These are phyloP conservation scores for Epinephelus fuscoguttatus DNA, from an alignment of 2,113 vertebrate genomes.

Conservation along the genomic window DNA sequence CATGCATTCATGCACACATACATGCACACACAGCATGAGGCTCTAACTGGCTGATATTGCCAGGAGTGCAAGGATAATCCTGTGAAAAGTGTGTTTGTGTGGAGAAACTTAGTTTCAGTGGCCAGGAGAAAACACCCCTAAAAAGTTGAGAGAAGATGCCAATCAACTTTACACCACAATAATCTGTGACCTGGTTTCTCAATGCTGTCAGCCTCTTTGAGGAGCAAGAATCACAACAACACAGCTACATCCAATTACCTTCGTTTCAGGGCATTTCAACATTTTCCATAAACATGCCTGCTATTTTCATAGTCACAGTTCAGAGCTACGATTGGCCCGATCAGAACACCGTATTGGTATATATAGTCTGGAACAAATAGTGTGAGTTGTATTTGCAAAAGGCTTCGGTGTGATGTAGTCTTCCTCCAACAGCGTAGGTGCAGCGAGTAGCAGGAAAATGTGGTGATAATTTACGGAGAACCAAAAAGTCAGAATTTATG, in stretches of 20 bases:
- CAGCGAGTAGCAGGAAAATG: constrained; percentile 27
- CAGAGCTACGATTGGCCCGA: constrained; percentile 13
- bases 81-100: constrained; percentile 57
- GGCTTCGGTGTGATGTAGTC: constrained; percentile 11
- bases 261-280: constrained; percentile 37
- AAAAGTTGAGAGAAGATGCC: constrained; percentile 56
- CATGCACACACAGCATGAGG: constrained; percentile 6
- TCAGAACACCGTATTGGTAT: background rate
- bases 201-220: constrained; percentile 36
- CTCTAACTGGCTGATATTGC: constrained; percentile 54
- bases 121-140: constrained; percentile 53
- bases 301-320: constrained; percentile 45
- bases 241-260: constrained; percentile 63
- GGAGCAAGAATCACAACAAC: constrained; percentile 53
- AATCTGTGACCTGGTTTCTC: constrained; percentile 67
- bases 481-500: constrained; percentile 49
- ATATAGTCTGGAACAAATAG: constrained; percentile 19
- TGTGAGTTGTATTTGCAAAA: constrained; percentile 21
- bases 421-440: constrained; percentile 6
- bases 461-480: constrained; percentile 23
- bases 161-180: constrained; percentile 55
- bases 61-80: constrained; percentile 67
- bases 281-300: constrained; percentile 48
- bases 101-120: constrained; percentile 54
- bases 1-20: constrained; percentile 13